A percentile compares a stretch with the other conserved stretches of the same genome.
These are phyloP conservation scores for Apamea anceps DNA, from an alignment of 2,888 invertebrate genomes.

Conservation along the genomic window DNA sequence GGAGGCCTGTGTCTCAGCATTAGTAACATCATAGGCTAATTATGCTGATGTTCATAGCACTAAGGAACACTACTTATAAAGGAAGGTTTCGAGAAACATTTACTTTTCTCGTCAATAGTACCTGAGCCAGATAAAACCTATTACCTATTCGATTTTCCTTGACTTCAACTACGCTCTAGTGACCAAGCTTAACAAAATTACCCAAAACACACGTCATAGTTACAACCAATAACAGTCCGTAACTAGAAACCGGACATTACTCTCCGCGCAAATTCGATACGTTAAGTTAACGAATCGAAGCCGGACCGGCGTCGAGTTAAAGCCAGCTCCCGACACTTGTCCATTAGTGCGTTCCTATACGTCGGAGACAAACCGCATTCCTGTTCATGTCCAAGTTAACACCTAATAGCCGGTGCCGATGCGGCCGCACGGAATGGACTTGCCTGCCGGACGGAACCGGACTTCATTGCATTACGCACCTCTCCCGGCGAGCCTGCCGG, in stretches of 20 bases:
- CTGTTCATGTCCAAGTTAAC: constrained; percentile 71
- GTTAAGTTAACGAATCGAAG: constrained; percentile 56
- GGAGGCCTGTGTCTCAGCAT: not conserved
- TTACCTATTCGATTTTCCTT: not conserved
- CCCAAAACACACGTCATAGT: constrained; percentile 22
- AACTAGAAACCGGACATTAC: constrained; percentile 39
- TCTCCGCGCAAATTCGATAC: constrained; percentile 34
- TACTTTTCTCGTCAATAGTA: too few species aligned
- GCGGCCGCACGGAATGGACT: constrained; percentile 76
- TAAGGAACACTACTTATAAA: not conserved
- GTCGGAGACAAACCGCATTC: constrained; percentile 70
- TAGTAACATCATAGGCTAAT: not conserved
- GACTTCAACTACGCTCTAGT: not conserved
- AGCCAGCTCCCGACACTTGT: constrained; percentile 56
- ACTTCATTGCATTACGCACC: constrained; percentile 75
- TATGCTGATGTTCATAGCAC: not conserved
- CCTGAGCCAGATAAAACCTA: not conserved
- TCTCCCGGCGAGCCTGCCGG: constrained; percentile 49
- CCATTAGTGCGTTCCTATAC: constrained; percentile 68
- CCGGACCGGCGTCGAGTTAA: constrained; percentile 47
- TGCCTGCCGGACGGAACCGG: constrained; percentile 56
- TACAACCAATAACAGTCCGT: constrained; percentile 19
- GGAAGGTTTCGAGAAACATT: not conserved
- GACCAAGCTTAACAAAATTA: constrained; percentile 14
- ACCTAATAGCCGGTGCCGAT: constrained; percentile 67